Conservation (phyloP, 92 coral and sea anemone genomes). For the Palythoa caribaeorum region DNA sequence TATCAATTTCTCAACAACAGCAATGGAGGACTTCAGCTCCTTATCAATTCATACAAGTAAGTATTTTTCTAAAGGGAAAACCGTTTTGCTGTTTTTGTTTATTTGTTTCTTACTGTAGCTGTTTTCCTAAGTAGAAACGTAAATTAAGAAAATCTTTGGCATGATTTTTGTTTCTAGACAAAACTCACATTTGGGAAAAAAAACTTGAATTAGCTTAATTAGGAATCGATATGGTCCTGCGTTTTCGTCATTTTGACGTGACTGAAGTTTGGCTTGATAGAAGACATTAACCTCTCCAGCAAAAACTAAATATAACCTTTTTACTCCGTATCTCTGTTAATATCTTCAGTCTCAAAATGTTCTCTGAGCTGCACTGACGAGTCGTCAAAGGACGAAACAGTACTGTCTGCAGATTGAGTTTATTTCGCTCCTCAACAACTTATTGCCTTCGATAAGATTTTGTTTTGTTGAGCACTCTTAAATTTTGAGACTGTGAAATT, state of each 20-base stretch:
- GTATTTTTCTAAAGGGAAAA: background rate
- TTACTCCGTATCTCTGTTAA: too few relatives aligned
- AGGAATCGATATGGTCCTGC: background rate
- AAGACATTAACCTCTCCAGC: too few relatives aligned
- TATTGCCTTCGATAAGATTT: too few relatives aligned
- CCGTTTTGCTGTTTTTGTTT: background rate
- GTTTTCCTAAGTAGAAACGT: background rate
- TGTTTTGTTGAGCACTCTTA: too few relatives aligned
- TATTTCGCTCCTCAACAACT: too few relatives aligned
- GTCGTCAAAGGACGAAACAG: too few relatives aligned
- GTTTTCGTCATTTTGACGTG: background rate
- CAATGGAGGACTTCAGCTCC: constrained; percentile 71
- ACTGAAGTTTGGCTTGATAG: background rate
- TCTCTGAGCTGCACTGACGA: too few relatives aligned
- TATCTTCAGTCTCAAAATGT: too few relatives aligned
- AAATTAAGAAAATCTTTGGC: background rate
- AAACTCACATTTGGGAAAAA: background rate
- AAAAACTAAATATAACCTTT: too few relatives aligned
- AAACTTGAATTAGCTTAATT: background rate
- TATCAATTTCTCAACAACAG: constrained; percentile 81
- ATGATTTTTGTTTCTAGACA: background rate
- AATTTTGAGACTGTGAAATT: too few relatives aligned
- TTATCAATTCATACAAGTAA: constrained; percentile 88
- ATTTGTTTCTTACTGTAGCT: background rate
- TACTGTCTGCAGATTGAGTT: too few relatives aligned